Conservation (phyloP, 2,888 invertebrate genomes). For the Cancer borealis region DNA sequence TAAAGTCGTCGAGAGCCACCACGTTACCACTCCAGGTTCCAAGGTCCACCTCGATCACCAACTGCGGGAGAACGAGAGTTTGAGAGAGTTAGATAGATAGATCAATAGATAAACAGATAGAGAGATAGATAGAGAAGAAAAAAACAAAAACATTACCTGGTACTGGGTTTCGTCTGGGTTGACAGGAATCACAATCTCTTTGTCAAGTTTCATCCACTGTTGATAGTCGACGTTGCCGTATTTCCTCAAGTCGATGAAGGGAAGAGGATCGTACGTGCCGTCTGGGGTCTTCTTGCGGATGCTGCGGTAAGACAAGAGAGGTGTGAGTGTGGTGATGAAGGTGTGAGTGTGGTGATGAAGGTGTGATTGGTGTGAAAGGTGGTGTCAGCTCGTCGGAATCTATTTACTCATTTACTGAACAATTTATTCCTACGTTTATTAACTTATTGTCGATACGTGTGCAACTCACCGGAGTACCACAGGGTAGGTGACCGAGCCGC, state of each 20-base stretch:
- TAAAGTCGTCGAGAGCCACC: constrained; percentile 60
- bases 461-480: constrained; percentile 49
- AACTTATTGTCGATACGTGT: background rate
- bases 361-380: background rate
- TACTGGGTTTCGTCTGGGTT: background rate
- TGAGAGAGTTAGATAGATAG: constrained; percentile 2
- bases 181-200: background rate
- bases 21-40: constrained; percentile 38
- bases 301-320: background rate
- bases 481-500: constrained; percentile 51
- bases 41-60: constrained; percentile 63
- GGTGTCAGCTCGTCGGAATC: background rate
- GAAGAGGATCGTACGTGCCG: constrained; percentile 55
- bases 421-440: background rate
- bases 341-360: background rate
- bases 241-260: constrained; percentile 15
- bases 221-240: constrained; percentile 47
- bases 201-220: background rate
- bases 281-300: constrained; percentile 51
- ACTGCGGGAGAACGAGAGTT: constrained; percentile 23
- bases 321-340: background rate
- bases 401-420: background rate
- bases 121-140: background rate
- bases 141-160: constrained; percentile 29
- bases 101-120: background rate